Percentiles rank a stretch among this genome's conserved stretches.
Conservation (phyloP, 2,888 invertebrate genomes). For the Chrysodeixis includens region DNA sequence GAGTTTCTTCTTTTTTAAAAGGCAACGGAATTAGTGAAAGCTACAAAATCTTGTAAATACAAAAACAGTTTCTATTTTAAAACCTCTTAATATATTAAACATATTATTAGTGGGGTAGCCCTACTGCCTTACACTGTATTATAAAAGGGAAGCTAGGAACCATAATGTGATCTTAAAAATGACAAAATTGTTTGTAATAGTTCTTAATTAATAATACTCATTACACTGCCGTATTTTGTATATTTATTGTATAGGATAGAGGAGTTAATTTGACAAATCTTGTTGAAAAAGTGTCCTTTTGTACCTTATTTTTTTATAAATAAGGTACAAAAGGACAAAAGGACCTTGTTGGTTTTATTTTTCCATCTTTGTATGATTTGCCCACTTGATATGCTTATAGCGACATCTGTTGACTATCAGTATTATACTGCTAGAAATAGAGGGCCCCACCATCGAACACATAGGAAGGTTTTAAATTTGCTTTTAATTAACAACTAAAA, state of each 20-base stretch:
- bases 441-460: no score
- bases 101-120: constrained; percentile 15
- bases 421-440: no score
- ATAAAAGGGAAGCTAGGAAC: constrained; percentile 48
- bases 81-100: constrained; percentile 33
- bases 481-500: no score
- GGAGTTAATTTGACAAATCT: constrained; percentile 53
- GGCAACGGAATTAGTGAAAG: not conserved
- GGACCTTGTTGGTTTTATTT: constrained; percentile 20
- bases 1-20: constrained; percentile 39
- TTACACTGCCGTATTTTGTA: constrained; percentile 60
- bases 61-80: constrained; percentile 20
- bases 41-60: constrained; percentile 2
- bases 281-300: constrained; percentile 74
- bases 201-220: constrained; percentile 66
- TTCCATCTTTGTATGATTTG: not conserved
- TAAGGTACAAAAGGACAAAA: constrained; percentile 56
- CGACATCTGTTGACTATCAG: no score
- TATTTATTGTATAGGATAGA: constrained; percentile 64
- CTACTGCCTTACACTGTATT: constrained; percentile 19
- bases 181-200: constrained; percentile 55
- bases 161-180: constrained; percentile 58
- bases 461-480: no score
- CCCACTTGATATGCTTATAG: no score
- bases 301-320: constrained; percentile 81